These are phyloP conservation scores for Gobio gobio DNA, from an alignment of 2,113 vertebrate genomes.

Conservation along the genomic window DNA sequence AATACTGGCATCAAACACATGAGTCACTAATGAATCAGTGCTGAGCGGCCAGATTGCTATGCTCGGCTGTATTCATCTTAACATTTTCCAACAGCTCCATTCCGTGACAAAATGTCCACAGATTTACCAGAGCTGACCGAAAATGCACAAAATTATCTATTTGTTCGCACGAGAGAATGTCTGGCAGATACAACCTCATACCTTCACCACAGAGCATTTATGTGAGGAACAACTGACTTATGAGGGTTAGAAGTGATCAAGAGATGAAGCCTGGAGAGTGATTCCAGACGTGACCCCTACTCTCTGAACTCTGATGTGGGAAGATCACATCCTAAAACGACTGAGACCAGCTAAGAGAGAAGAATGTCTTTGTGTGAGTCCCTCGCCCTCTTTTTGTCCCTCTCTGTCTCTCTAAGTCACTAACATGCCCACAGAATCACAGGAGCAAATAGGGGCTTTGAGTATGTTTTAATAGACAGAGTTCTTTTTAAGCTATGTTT, in stretches of 20 bases:
- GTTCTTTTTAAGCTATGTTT: constrained; percentile 62
- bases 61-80: constrained; percentile 8
- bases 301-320: constrained; percentile 53
- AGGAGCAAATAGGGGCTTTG: constrained; percentile 70
- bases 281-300: constrained; percentile 57
- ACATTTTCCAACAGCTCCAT: constrained; percentile 42
- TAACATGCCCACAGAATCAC: constrained; percentile 67
- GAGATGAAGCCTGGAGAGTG: background rate
- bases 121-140: constrained; percentile 9
- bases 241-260: background rate
- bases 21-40: constrained; percentile 73
- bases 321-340: constrained; percentile 64
- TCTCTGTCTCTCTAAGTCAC: constrained; percentile 51
- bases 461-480: constrained; percentile 77
- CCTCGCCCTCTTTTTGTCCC: constrained; percentile 48
- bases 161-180: background rate
- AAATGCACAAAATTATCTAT: constrained; percentile 7
- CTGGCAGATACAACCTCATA: constrained; percentile 15
- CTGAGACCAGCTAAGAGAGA: constrained; percentile 53
- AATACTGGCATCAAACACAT: constrained; percentile 66
- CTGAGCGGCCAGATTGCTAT: constrained; percentile 62
- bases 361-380: constrained; percentile 60
- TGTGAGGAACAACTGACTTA: background rate
- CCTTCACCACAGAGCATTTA: constrained; percentile 7
- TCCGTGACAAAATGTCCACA: constrained; percentile 23